These are phyloP conservation scores for Dinocampus coccinellae DNA, from an alignment of 2,888 invertebrate genomes.

Conservation along the genomic window DNA sequence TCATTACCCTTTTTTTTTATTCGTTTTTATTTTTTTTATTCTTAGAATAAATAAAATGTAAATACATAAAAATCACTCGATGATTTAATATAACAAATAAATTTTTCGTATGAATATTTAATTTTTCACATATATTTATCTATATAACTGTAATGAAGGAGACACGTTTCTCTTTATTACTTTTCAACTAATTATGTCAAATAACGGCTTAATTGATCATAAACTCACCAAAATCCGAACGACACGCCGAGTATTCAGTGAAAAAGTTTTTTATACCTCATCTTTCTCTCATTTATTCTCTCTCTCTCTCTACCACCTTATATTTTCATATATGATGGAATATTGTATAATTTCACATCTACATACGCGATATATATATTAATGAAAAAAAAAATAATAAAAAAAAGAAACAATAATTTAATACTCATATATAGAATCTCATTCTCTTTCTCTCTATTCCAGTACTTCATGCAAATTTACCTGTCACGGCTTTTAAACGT, in stretches of 20 bases:
- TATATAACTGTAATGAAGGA: constrained; percentile 27
- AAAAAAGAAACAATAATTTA: too few relatives aligned
- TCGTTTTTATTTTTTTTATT: too few relatives aligned
- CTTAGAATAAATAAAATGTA: too few relatives aligned
- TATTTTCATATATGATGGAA: constrained; percentile 1
- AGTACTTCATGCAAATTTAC: constrained; percentile 11
- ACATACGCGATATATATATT: too few relatives aligned
- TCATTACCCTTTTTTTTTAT: too few relatives aligned
- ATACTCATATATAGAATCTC: too few relatives aligned
- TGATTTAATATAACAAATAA: constrained; percentile 16
- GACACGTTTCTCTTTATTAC: constrained; percentile 30
- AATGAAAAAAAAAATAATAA: too few relatives aligned
- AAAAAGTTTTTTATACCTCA: constrained; percentile 12
- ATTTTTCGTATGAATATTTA: constrained; percentile 30
- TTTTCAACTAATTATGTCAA: constrained; percentile 32
- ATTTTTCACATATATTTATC: not conserved
- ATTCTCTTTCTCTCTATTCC: constrained; percentile 4
- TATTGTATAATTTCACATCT: constrained; percentile 11
- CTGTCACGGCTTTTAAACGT: constrained; percentile 17
- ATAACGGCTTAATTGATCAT: constrained; percentile 38
- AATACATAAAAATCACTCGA: too few relatives aligned
- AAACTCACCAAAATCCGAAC: constrained; percentile 30
- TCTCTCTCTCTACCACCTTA: too few relatives aligned
- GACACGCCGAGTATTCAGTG: constrained; percentile 14
- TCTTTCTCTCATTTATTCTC: too few relatives aligned